Percentiles rank a stretch among this genome's conserved stretches.
These are phyloP conservation scores for Phasia obesa DNA, from an alignment of 2,888 invertebrate species.

Conservation along the genomic window DNA sequence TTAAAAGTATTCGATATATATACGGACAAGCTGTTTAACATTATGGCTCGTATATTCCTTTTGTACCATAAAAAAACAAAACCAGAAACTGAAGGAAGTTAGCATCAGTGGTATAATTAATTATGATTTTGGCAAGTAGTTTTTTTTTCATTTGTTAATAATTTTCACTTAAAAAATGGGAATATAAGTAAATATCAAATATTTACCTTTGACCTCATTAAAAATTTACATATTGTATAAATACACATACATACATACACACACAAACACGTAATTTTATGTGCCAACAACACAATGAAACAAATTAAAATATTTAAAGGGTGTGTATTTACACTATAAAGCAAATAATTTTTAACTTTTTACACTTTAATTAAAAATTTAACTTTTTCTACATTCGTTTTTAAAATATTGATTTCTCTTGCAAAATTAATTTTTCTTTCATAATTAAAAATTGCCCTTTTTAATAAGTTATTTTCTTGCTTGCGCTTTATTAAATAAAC, in stretches of 20 bases:
- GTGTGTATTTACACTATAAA: conserved; percentile 56
- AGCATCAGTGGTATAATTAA: not conserved
- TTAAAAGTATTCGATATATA: conserved; percentile 32
- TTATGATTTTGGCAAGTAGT: conserved; percentile 21
- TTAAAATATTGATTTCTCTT: conserved; percentile 18
- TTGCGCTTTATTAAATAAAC: not conserved
- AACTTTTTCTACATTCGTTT: not conserved
- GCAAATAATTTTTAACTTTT: not conserved
- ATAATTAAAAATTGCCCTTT: conserved; percentile 16
- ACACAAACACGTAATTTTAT: conserved; percentile 8
- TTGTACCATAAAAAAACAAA: not conserved
- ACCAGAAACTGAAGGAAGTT: not conserved
- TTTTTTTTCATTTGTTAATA: not conserved
- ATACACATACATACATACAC: conserved; percentile 12
- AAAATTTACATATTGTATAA: conserved; percentile 33
- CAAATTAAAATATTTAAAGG: conserved; percentile 49
- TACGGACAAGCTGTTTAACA: conserved; percentile 40
- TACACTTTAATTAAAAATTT: conserved; percentile 22
- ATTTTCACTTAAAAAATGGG: conserved; percentile 5
- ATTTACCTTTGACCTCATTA: conserved; percentile 70
- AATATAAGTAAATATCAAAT: conserved; percentile 43
- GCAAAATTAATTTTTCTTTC: not conserved
- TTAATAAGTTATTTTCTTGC: too few species aligned
- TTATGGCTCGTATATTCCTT: conserved; percentile 41
- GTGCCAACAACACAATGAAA: conserved; percentile 29